These are phyloP conservation scores for Poecilia latipinna DNA, from an alignment of 2,113 vertebrate species.

Conservation along the genomic window DNA sequence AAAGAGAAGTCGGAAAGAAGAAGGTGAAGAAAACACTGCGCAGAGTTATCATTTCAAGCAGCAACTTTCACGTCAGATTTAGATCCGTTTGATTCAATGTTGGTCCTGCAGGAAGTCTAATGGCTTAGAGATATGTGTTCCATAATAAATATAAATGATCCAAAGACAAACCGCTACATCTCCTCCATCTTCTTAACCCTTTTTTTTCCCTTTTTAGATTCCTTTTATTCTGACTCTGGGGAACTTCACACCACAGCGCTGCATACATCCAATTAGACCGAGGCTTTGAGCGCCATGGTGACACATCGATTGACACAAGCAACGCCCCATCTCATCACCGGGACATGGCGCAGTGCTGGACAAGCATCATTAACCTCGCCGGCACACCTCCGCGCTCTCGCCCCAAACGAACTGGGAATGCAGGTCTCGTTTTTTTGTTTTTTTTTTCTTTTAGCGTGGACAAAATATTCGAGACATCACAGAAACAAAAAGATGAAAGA, in stretches of 20 bases:
- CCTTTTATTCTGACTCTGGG: conserved; percentile 32
- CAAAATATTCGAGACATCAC: conserved; percentile 19
- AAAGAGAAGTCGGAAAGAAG: not conserved
- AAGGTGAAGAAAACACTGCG: not conserved
- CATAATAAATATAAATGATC: conserved; percentile 18
- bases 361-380: conserved; percentile 66
- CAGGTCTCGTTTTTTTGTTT: conserved; percentile 7
- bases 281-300: conserved; percentile 50
- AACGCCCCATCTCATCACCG: conserved; percentile 62
- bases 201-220: conserved; percentile 4
- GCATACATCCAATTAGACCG: conserved; percentile 61
- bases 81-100: not conserved
- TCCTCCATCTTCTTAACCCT: conserved; percentile 16
- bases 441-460: conserved; percentile 27
- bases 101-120: not conserved
- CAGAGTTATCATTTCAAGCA: not conserved
- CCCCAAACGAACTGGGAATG: not conserved
- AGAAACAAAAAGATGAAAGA: not conserved
- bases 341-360: conserved; percentile 60
- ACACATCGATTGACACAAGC: conserved; percentile 69
- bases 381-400: conserved; percentile 5
- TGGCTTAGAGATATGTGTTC: not conserved
- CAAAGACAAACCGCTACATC: conserved; percentile 8
- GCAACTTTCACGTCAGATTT: conserved; percentile 2
- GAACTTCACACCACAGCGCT: conserved; percentile 36